Base-by-base conservation (phyloP, 2,113 vertebrate species). In the Xyrauchen texanus region DNA sequence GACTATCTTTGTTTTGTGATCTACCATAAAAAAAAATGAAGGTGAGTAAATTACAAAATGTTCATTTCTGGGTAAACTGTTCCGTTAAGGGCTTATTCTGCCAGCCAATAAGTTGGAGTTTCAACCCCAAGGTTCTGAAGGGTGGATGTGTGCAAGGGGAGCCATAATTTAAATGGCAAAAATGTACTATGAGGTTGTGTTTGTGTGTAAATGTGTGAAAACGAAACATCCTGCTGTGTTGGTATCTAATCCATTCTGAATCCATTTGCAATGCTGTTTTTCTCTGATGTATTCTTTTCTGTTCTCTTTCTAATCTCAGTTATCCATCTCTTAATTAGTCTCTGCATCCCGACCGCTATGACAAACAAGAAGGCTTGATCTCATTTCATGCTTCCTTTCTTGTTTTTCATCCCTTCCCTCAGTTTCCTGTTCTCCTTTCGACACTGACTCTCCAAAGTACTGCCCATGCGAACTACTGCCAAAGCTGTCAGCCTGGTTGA, bases 241-340 rank as follows among this genome's bases (percentile, higher is more conserved):
- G 11, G 15, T 34, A 51, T 21, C 58, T 51, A 63, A 74, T 74
- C 72, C 72, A 63, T 74, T 46, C 47, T 74, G 58, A 74, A 74
- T 63, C 72, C 72, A 74, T 77, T 68, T 12, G n/a, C 49, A 12
- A 58, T 57, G 42, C 34, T 44, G 10, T 67, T 21, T 68, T 78
- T 60, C 57, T 46, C 60, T 69, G 34, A 9, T 66, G 46, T 47
- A 11, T 45, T 68, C 55, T 65, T 34, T 10, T 10, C 9, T n/a
- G 55, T n/a, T 58, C 13, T 61, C 42, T 55, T 76, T 76, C 52
- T 80, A 55, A 74, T 73, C 63, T 72, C 9, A 46, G 62, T 80
- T 66, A 61, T 73, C 49, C 21, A 76, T 76, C 74, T 66, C 62
- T 65, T 76, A 66, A 66, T 76, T 76, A 76, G 74, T 51, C 74